A percentile compares a stretch with the other conserved stretches of the same genome.
phyloP scores from a whole-genome alignment of 2,888 invertebrate genomes.

The Tenthredo distinguenda region DNA sequence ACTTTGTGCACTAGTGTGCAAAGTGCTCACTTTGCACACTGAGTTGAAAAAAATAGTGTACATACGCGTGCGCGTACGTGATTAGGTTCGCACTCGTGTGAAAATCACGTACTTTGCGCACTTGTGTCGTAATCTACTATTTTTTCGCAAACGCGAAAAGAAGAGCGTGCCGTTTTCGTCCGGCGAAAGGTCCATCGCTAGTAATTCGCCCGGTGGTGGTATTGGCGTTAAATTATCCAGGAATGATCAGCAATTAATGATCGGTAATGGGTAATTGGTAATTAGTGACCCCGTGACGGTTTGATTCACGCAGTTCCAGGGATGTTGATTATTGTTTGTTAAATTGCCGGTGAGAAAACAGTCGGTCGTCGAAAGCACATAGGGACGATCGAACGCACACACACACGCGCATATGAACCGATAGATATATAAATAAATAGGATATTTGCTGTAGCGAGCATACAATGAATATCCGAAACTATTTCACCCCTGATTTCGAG shows the following conservation, averaged over 20 bases:
- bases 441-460: not conserved
- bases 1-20: no score
- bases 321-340: slow-evolving; percentile 38
- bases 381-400: not conserved
- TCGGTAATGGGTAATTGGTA: slow-evolving; percentile 25
- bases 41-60: no score
- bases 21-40: no score
- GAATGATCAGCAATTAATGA: not conserved
- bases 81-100: no score
- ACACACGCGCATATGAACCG: not conserved
- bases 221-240: not conserved
- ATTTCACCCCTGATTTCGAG: not conserved
- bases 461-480: not conserved
- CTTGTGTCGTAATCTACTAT: no score
- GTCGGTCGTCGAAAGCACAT: not conserved
- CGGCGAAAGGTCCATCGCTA: not conserved
- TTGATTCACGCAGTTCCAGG: not conserved
- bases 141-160: not conserved
- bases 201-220: not conserved
- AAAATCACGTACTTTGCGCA: no score
- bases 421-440: not conserved
- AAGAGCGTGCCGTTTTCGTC: no score
- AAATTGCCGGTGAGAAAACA: not conserved
- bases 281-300: slow-evolving; percentile 13
- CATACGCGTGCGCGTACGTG: no score